These are phyloP conservation scores for Drosophila picticornis DNA, from an alignment of 2,888 invertebrate species.

Conservation along the genomic window DNA sequence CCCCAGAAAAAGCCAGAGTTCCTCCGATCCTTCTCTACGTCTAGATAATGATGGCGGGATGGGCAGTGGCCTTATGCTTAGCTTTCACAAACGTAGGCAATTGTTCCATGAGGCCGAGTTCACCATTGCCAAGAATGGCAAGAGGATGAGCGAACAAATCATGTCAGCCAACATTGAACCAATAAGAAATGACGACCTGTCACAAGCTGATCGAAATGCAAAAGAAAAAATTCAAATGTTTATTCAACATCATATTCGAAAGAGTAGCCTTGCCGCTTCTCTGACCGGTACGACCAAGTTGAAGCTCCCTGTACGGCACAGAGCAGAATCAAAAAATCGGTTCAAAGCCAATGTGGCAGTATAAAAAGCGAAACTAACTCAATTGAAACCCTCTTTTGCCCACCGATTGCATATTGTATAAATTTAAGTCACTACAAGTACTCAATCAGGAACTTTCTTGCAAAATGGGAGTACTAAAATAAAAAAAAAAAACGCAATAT, in stretches of 20 bases:
- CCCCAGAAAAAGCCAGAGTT: background rate
- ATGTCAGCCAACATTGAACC: slow-evolving; percentile 2
- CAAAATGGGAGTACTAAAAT: background rate
- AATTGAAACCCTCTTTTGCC: background rate
- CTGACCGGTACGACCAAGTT: background rate
- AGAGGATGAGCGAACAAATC: slow-evolving; percentile 31
- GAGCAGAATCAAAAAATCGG: no score
- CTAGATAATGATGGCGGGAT: background rate
- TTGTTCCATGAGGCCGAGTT: slow-evolving; percentile 39
- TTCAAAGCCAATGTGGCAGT: background rate
- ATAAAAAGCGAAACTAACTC: background rate
- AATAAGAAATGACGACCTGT: background rate
- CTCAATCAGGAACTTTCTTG: background rate
- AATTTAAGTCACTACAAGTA: background rate
- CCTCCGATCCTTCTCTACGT: background rate
- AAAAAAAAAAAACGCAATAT: background rate
- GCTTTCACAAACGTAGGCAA: slow-evolving; percentile 24
- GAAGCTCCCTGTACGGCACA: no score
- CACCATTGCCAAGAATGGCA: slow-evolving; percentile 45
- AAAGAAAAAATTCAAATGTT: background rate
- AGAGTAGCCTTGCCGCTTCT: background rate
- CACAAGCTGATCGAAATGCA: slow-evolving; percentile 4
- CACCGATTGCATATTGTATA: background rate
- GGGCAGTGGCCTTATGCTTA: background rate
- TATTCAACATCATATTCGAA: background rate